These are phyloP conservation scores for Drosophila orosa DNA, from an alignment of 1,140 invertebrate species.

Conservation along the genomic window DNA sequence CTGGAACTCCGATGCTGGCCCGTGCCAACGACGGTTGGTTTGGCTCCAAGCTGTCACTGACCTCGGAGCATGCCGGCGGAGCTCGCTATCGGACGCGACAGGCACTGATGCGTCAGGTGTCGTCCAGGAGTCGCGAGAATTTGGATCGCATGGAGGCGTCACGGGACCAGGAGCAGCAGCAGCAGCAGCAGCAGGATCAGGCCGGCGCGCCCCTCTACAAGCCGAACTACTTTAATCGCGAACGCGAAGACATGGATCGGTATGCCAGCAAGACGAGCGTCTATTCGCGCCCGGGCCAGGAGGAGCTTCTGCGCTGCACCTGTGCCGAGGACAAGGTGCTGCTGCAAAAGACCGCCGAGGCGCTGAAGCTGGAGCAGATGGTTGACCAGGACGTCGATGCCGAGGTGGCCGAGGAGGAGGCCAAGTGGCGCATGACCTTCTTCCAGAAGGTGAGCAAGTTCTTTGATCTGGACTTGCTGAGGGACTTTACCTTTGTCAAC, in stretches of 20 bases:
- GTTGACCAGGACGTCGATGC: conserved; percentile 13
- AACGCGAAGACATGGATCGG: conserved; percentile 76
- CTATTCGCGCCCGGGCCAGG: conserved; percentile 57
- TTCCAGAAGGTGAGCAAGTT: conserved; percentile 86
- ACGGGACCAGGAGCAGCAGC: conserved; percentile 2
- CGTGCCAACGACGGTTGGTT: conserved; percentile 88
- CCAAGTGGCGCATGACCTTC: conserved; percentile 83
- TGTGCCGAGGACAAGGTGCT: conserved; percentile 73
- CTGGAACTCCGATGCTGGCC: conserved; percentile 88
- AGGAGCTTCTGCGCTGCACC: conserved; percentile 64
- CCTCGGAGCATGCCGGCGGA: conserved; percentile 83
- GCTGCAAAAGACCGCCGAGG: conserved; percentile 62
- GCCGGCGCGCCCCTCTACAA: conserved; percentile 27
- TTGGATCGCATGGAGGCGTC: conserved; percentile 44
- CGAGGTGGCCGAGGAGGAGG: conserved; percentile 60
- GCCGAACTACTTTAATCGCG: conserved; percentile 84
- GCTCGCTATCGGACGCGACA: conserved; percentile 85
- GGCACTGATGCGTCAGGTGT: conserved; percentile 84
- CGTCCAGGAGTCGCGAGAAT: conserved; percentile 62
- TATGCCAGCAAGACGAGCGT: conserved; percentile 71
- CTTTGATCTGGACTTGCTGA: conserved; percentile 88
- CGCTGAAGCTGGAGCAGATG: conserved; percentile 36
- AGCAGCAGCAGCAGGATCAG: neutral
- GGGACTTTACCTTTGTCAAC: conserved; percentile 88
- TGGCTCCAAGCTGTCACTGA: conserved; percentile 84